phyloP scores from a whole-genome alignment of 2,888 invertebrate species.

The Mythimna vitellina region DNA sequence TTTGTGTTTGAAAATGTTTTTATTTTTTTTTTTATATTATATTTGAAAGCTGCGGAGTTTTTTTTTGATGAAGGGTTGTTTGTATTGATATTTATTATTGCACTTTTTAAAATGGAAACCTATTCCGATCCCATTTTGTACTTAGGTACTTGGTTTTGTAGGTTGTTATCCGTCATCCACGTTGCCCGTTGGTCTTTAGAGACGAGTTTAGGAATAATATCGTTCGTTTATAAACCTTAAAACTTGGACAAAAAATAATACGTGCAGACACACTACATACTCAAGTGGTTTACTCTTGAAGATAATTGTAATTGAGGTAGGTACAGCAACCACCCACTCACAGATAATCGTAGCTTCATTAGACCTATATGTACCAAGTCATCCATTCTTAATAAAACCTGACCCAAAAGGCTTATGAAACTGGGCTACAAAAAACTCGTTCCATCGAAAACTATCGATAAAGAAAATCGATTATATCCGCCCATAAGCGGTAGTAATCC shows the following conservation, averaged over 20 bases:
- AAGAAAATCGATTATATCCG: constrained; percentile 66
- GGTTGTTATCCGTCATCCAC: not conserved
- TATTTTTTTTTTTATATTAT: constrained; percentile 35
- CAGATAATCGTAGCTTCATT: constrained; percentile 20
- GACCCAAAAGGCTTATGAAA: constrained; percentile 51
- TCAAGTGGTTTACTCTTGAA: constrained; percentile 24
- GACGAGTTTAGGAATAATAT: not conserved
- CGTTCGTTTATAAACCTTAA: not conserved
- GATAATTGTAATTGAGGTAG: constrained; percentile 26
- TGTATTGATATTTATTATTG: not conserved
- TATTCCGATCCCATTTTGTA: too few species aligned
- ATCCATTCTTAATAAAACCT: constrained; percentile 39
- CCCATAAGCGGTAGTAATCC: constrained; percentile 65
- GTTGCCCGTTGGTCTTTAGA: not conserved
- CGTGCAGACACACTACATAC: constrained; percentile 7
- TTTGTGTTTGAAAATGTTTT: constrained; percentile 36
- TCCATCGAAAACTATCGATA: constrained; percentile 64
- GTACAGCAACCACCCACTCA: not conserved
- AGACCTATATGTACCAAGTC: constrained; percentile 23
- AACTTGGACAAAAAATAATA: constrained; percentile 22
- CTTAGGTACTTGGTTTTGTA: not conserved
- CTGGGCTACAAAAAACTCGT: constrained; percentile 49
- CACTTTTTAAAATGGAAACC: not conserved
- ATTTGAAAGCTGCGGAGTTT: not conserved
- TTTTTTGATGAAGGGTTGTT: not conserved